Evolutionary conservation across 2,797 vertebrate genomes (phyloP).

Genomic region (Clarias platycephalus): DNA sequence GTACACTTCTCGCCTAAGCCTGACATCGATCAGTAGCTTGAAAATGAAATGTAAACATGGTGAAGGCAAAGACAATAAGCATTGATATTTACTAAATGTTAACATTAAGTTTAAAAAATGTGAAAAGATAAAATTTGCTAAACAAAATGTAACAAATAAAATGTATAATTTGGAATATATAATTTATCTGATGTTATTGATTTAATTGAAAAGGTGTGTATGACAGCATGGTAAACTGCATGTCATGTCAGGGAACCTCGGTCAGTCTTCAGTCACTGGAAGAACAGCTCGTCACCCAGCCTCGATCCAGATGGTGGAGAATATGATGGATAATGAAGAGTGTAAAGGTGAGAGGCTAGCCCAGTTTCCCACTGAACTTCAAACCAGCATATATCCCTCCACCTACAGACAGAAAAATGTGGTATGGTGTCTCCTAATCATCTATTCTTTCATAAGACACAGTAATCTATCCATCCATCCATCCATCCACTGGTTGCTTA

Average conservation of each 20-base stretch:
- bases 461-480: too few species aligned
- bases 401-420: slow-evolving; percentile 61
- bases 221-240: not conserved
- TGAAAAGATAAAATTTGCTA: not conserved
- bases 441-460: too few species aligned
- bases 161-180: not conserved
- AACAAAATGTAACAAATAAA: not conserved
- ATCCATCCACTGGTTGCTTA: slow-evolving; percentile 50
- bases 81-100: not conserved
- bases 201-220: not conserved
- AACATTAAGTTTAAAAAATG: too few species aligned
- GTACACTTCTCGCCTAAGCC: not conserved
- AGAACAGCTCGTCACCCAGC: not conserved
- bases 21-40: not conserved
- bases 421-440: slow-evolving; percentile 17
- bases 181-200: not conserved
- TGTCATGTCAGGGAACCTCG: not conserved
- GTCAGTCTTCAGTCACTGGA: not conserved
- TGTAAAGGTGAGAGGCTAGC: not conserved
- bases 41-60: not conserved
- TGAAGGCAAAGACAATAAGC: not conserved
- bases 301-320: not conserved
- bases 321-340: not conserved
- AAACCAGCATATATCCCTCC: slow-evolving; percentile 67
- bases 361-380: slow-evolving; percentile 61